Percentiles rank a stretch among this genome's conserved stretches.
These are phyloP conservation scores for Agonopterix arenella DNA, from an alignment of 2,888 invertebrate genomes.

Conservation along the genomic window DNA sequence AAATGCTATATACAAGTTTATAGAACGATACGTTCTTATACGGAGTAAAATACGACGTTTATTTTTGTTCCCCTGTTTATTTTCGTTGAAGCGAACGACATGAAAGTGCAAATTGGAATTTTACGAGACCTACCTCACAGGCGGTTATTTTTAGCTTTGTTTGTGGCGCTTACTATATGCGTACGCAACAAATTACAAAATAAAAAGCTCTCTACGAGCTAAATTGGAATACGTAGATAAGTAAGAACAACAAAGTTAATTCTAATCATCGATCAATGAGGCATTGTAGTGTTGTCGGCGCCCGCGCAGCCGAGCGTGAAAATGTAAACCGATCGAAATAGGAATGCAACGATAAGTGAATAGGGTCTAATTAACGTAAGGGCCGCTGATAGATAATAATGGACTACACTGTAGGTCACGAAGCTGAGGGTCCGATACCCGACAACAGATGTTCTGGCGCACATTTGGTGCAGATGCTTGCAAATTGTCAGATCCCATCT, in stretches of 20 bases:
- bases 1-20: slow-evolving; percentile 40
- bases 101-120: slow-evolving; percentile 18
- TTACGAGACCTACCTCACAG: slow-evolving; percentile 15
- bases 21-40: slow-evolving; percentile 29
- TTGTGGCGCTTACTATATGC: too few relatives aligned
- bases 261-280: slow-evolving; percentile 44
- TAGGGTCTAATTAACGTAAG: slow-evolving; percentile 63
- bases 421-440: slow-evolving; percentile 37
- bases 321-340: slow-evolving; percentile 55
- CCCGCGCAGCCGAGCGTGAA: slow-evolving; percentile 46
- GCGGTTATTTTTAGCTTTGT: slow-evolving; percentile 3
- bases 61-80: slow-evolving; percentile 15
- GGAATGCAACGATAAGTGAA: slow-evolving; percentile 63
- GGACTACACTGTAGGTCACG: slow-evolving; percentile 42
- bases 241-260: slow-evolving; percentile 7
- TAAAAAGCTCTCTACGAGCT: neutral
- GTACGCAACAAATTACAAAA: too few relatives aligned
- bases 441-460: slow-evolving; percentile 57
- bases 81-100: slow-evolving; percentile 15
- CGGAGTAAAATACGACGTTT: slow-evolving; percentile 30
- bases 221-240: neutral
- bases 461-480: slow-evolving; percentile 56
- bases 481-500: slow-evolving; percentile 24
- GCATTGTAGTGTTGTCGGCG: slow-evolving; percentile 43
- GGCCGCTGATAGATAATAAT: slow-evolving; percentile 53